Evolutionary conservation across 2,113 vertebrate genomes (phyloP).

Genomic region (Felis catus): DNA sequence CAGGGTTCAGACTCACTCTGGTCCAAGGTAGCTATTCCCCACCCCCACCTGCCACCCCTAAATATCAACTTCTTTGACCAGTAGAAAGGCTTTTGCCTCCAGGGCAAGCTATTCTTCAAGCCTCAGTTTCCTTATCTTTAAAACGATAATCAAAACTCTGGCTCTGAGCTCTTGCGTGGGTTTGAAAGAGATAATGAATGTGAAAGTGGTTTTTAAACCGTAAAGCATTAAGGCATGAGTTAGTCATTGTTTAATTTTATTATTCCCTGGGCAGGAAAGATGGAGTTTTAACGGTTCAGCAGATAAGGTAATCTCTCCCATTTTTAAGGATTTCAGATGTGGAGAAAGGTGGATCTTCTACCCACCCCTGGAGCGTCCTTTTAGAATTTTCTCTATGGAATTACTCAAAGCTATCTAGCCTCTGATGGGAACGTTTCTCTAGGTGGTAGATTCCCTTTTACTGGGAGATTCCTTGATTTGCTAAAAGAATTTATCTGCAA

Average conservation of each 20-base stretch:
- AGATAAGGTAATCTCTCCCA: slow-evolving; percentile 60
- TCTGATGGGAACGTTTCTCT: neutral
- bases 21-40: neutral
- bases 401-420: neutral
- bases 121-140: slow-evolving; percentile 62
- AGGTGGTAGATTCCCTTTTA: neutral
- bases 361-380: neutral
- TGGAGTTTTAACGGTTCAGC: slow-evolving; percentile 37
- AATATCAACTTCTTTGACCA: neutral
- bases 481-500: neutral
- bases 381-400: slow-evolving; percentile 8
- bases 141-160: slow-evolving; percentile 41
- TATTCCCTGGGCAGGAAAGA: slow-evolving; percentile 56
- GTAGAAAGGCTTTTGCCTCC: neutral
- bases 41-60: neutral
- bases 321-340: slow-evolving; percentile 56
- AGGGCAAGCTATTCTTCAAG: neutral
- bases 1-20: neutral
- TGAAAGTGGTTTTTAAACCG: slow-evolving; percentile 39
- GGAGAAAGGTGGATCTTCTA: slow-evolving; percentile 1
- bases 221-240: slow-evolving; percentile 15
- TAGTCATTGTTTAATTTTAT: slow-evolving; percentile 65
- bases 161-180: neutral
- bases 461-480: neutral
- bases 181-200: slow-evolving; percentile 56